Evolutionary conservation across 2,888 invertebrate genomes (phyloP).

Genomic region (Mimumesa dahlbomi): DNA sequence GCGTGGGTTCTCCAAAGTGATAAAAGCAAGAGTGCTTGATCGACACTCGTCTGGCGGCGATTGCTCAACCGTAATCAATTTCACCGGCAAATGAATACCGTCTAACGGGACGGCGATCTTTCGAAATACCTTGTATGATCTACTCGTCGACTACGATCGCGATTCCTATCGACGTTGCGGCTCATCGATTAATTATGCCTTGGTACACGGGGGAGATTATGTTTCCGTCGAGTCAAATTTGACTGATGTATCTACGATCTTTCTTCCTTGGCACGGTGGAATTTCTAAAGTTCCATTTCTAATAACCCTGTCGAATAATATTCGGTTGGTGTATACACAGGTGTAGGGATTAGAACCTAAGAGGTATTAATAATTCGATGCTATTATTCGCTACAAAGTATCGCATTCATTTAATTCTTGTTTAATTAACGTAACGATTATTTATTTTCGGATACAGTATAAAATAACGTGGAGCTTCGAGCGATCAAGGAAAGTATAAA

Average conservation of each 20-base stretch:
- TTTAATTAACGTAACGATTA: background rate
- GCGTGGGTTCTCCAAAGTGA: conserved; percentile 50
- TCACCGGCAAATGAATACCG: conserved; percentile 40
- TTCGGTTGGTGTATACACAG: background rate
- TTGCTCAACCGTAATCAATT: conserved; percentile 59
- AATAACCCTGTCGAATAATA: conserved; percentile 31
- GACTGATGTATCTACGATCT: conserved; percentile 12
- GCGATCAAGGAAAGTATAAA: background rate
- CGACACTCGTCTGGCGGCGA: conserved; percentile 25
- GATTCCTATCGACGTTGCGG: conserved; percentile 22
- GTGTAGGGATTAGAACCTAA: background rate
- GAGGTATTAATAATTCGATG: too few relatives aligned
- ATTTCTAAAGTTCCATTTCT: conserved; percentile 25
- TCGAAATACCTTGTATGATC: conserved; percentile 39
- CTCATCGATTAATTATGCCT: conserved; percentile 43
- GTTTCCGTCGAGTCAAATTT: conserved; percentile 36
- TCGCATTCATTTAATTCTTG: too few relatives aligned
- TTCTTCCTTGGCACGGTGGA: background rate
- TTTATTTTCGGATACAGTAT: background rate
- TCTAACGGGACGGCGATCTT: conserved; percentile 41
- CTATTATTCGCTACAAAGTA: too few relatives aligned
- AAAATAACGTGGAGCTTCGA: background rate
- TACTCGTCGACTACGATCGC: conserved; percentile 14
- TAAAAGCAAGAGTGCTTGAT: conserved; percentile 53
- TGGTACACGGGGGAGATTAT: conserved; percentile 24